Evolutionary conservation across 1,140 invertebrate genomes (phyloP).

Genomic region (Lepidostoma basale): DNA sequence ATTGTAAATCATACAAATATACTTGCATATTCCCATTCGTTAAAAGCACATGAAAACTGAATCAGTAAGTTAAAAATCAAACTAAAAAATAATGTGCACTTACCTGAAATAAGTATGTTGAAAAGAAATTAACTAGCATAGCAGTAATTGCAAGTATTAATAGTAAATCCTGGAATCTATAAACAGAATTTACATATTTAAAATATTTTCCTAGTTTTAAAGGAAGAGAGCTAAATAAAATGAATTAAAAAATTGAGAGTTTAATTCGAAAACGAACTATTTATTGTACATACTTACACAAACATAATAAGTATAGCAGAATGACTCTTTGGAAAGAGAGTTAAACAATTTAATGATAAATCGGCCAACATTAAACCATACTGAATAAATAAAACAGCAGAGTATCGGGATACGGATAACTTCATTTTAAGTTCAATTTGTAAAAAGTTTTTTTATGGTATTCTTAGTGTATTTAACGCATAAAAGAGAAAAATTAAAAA

Average conservation of each 20-base stretch:
- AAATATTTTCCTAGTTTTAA: not conserved
- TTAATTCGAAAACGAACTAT: no score
- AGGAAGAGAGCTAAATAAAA: not conserved
- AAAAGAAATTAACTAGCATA: constrained; percentile 45
- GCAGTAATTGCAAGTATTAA: constrained; percentile 41
- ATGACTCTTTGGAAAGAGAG: constrained; percentile 39
- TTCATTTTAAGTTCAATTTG: constrained; percentile 39
- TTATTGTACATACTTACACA: constrained; percentile 31
- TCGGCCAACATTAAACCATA: constrained; percentile 44
- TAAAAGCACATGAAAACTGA: no score
- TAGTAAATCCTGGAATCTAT: constrained; percentile 42
- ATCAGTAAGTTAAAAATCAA: no score
- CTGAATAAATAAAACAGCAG: constrained; percentile 41
- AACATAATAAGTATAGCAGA: constrained; percentile 43
- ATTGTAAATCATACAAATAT: no score
- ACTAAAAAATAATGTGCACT: not conserved
- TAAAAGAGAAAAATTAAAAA: no score
- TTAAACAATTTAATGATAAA: constrained; percentile 43
- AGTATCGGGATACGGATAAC: constrained; percentile 43
- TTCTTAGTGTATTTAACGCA: no score
- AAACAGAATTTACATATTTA: constrained; percentile 7
- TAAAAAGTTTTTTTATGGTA: no score
- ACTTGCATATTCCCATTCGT: no score
- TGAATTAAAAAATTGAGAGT: no score
- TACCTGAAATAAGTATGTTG: constrained; percentile 46